These are phyloP conservation scores for Hydropotes inermis DNA, from an alignment of 2,113 vertebrate species.

Conservation along the genomic window DNA sequence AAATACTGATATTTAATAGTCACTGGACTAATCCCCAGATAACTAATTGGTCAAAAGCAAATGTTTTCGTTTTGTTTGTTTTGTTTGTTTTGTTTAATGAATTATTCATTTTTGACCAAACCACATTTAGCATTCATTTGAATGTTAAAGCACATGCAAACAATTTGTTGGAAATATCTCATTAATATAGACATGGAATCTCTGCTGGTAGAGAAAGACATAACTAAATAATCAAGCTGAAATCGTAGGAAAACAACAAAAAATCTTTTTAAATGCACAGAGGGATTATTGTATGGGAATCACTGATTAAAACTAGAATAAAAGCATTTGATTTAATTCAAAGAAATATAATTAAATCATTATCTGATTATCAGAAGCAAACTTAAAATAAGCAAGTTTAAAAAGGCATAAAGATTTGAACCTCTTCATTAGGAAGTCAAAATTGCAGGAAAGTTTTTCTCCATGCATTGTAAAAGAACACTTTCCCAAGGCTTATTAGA, in stretches of 20 bases:
- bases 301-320: slow-evolving; percentile 9
- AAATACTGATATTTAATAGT: not conserved
- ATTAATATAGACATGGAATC: not conserved
- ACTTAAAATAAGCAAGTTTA: slow-evolving; percentile 18
- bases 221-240: not conserved
- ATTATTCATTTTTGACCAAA: slow-evolving; percentile 36
- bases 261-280: not conserved
- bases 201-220: not conserved
- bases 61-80: not conserved
- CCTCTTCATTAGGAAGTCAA: not conserved
- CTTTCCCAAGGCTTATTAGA: not conserved
- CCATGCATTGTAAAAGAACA: not conserved
- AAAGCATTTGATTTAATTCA: slow-evolving; percentile 31
- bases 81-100: not conserved
- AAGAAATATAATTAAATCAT: not conserved
- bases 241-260: not conserved
- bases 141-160: slow-evolving; percentile 14
- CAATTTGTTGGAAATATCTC: not conserved
- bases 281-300: not conserved
- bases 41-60: slow-evolving; percentile 7
- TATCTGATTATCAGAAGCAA: slow-evolving; percentile 22
- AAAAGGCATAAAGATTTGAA: slow-evolving; percentile 28
- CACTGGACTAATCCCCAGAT: not conserved
- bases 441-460: not conserved
- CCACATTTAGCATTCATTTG: slow-evolving; percentile 11